These are phyloP conservation scores for Plutomurus gul DNA, from an alignment of 1,140 invertebrate genomes.

Conservation along the genomic window DNA sequence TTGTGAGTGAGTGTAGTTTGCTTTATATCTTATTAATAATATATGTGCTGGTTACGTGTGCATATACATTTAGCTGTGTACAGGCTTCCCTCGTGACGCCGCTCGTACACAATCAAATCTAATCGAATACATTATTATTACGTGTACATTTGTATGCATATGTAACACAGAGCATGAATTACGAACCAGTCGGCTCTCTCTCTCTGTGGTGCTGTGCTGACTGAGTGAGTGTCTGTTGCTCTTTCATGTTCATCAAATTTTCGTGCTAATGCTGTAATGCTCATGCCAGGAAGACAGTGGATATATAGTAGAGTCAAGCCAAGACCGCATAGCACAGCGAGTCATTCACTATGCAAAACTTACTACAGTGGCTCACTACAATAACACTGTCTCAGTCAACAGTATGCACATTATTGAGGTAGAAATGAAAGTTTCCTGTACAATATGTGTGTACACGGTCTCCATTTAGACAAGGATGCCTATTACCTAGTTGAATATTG, in stretches of 20 bases:
- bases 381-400: no score
- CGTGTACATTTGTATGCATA: background rate
- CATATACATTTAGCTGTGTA: no score
- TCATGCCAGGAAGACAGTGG: background rate
- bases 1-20: no score
- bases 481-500: background rate
- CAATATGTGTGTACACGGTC: background rate
- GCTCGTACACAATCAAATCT: background rate
- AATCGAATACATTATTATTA: slow-evolving; percentile 18
- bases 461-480: background rate
- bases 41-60: no score
- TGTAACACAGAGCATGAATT: background rate
- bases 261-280: slow-evolving; percentile 7
- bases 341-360: no score
- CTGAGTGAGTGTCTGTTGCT: background rate
- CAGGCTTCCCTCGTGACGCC: background rate
- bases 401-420: no score
- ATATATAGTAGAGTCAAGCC: background rate
- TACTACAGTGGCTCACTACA: background rate
- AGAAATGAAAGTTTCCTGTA: no score
- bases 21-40: no score
- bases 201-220: background rate
- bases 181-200: background rate
- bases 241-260: slow-evolving; percentile 1
- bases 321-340: no score